Conservation (phyloP, 2,888 invertebrate species). For the Drosophila yooni region DNA sequence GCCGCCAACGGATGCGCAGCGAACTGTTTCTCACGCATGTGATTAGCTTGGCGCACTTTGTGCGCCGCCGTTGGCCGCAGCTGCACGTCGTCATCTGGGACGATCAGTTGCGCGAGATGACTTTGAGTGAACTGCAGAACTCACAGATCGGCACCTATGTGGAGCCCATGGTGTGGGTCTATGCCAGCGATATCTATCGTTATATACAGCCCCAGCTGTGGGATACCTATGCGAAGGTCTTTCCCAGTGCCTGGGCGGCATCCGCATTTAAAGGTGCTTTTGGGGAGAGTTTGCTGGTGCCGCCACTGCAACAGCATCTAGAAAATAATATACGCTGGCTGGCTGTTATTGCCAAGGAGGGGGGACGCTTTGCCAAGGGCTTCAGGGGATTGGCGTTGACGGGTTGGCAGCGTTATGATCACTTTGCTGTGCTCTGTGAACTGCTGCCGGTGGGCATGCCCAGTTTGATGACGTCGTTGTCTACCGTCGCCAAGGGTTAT, state of each 20-base stretch:
- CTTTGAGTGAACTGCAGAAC: slow-evolving; percentile 87
- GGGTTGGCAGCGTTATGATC: slow-evolving; percentile 87
- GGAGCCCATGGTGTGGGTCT: slow-evolving; percentile 93
- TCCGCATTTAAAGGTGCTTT: slow-evolving; percentile 92
- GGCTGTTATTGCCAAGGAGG: slow-evolving; percentile 88
- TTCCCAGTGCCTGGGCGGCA: slow-evolving; percentile 90
- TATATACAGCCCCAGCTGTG: slow-evolving; percentile 87
- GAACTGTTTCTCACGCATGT: slow-evolving; percentile 88
- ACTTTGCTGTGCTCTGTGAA: slow-evolving; percentile 89
- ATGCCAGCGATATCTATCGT: slow-evolving; percentile 89
- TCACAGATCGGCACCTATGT: slow-evolving; percentile 88
- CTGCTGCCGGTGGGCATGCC: slow-evolving; percentile 88
- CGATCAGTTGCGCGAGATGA: slow-evolving; percentile 90
- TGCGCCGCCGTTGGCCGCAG: slow-evolving; percentile 87
- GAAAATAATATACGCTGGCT: slow-evolving; percentile 90
- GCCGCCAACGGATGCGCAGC: slow-evolving; percentile 85
- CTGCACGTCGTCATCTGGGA: slow-evolving; percentile 91
- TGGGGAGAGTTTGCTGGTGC: slow-evolving; percentile 89
- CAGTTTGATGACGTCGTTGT: slow-evolving; percentile 87
- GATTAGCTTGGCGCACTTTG: slow-evolving; percentile 87
- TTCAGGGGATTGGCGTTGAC: slow-evolving; percentile 84
- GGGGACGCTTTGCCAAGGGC: slow-evolving; percentile 85
- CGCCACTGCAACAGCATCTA: slow-evolving; percentile 88
- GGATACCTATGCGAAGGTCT: slow-evolving; percentile 89
- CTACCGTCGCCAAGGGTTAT: slow-evolving; percentile 87